Base-by-base conservation (phyloP, 2,113 vertebrate species). In the Clinocottus analis region DNA sequence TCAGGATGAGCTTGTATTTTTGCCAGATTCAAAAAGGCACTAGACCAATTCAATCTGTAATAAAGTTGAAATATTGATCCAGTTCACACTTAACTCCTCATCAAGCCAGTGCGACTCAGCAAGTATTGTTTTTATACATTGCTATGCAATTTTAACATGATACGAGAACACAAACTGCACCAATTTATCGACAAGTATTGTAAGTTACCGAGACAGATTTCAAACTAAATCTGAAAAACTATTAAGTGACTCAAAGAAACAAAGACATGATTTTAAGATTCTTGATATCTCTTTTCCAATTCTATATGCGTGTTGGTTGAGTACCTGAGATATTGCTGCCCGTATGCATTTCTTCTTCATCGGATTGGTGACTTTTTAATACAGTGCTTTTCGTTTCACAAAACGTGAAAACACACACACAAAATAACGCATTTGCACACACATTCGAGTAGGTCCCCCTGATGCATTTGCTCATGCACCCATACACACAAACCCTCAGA, bases 271-370 rank as follows among this genome's bases (percentile, higher is more conserved):
- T 67, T 82, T 87, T 59, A 77, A 68, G 45, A 37, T 47, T 55
- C 23, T 77, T 71, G 21, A 80, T 53, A 27, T 84, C 66, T 79
- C 35, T 77, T 68, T 65, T 66, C 80, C 70, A 72, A 65, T 72
- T 87, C 53, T 17, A 16, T n/a, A 4, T 71, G 47, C 21, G 53
- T 74, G 79, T 69, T 78, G 72, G 60, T 66, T 47, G 84, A 89
- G 74, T 94, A 89, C 93, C 93, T 94, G 93, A 94, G 93, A 91
- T 91, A 77, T 79, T 79, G 72, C 45, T 84, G 85, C 80, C 84
- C 59, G 21, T 85, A 74, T 80, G 73, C 51, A 33, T 63, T 64
- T 80, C 78, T 47, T 68, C 31, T 35, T 37, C 19, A 35, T 83
- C 61, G 51, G 63, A 68, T 79, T n/a, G 31, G 55, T 67, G 64